Evolutionary conservation across 2,797 vertebrate species (phyloP), one percentile per base, ranked within the genome.

Genomic region (Syngnathus rostellatus): DNA sequence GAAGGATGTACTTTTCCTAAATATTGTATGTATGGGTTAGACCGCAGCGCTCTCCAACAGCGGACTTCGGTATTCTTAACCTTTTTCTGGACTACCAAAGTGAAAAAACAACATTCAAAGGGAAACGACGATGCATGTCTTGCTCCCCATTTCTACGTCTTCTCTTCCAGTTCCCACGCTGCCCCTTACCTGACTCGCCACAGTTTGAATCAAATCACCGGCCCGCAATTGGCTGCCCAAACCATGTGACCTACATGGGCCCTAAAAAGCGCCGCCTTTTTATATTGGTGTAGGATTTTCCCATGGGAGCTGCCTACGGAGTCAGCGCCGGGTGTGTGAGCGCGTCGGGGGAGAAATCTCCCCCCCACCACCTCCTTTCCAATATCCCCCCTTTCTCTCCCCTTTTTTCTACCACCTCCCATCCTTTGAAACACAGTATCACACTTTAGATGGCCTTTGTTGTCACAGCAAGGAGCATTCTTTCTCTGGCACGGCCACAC

Each of bases 281-380:
- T 71, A 85, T 82, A 83, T 83, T 82, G 81, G 79, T 79, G 74
- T 68, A 80, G 83, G 83, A 88, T 91, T 91, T 91, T 92, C 91
- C 91, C 91, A 92, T 92, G 91, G 89, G 89, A 92, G 88, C 89
- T 78, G 83, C 87, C 78, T 81, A 78, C 72, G 76, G 83, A 81
- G 80, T 64, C 71, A 21, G 68, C 70, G 73, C 67, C 62, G 72
- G 63, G 66, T 63, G 65, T 68, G 65, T 65, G 65, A 61, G 63
- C 69, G 71, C 72, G 79, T 80, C 75, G 73, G 69, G 75, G 38
- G 38, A 53, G 38, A 10, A 12, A 12, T 43, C 10, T 23, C 31
- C 50, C 63, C 63, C 19, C 48, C n/a, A 1, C 63, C 63, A 6
- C 77, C 74, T 79, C 76, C 68, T 79, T 72, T 74, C 75, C 68